Evolutionary conservation across 2,888 invertebrate genomes (phyloP).

Genomic region (Melanchra persicariae): DNA sequence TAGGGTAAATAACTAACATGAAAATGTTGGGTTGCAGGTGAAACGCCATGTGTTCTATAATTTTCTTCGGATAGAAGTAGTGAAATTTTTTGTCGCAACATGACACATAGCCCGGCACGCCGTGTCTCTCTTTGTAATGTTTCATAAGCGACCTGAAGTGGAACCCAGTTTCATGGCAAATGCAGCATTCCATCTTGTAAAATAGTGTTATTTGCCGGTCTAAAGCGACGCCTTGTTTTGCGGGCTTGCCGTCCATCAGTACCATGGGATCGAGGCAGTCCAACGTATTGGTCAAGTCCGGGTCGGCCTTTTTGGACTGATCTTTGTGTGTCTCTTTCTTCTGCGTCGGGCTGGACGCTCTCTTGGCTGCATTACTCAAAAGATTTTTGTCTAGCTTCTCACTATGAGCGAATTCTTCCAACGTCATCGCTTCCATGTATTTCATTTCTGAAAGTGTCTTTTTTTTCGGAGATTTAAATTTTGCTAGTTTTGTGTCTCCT

Average conservation of each 20-base stretch:
- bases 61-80: slow-evolving; percentile 88
- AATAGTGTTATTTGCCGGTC: slow-evolving; percentile 87
- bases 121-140: slow-evolving; percentile 88
- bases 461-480: slow-evolving; percentile 73
- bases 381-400: slow-evolving; percentile 83
- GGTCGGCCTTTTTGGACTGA: slow-evolving; percentile 63
- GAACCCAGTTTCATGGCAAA: slow-evolving; percentile 86
- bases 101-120: slow-evolving; percentile 87
- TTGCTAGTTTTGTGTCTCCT: slow-evolving; percentile 77
- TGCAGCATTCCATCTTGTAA: slow-evolving; percentile 89
- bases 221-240: slow-evolving; percentile 83
- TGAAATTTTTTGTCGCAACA: slow-evolving; percentile 89
- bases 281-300: slow-evolving; percentile 57
- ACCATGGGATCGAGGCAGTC: slow-evolving; percentile 82
- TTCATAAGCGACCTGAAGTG: slow-evolving; percentile 87
- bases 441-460: slow-evolving; percentile 81
- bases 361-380: slow-evolving; percentile 69
- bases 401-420: slow-evolving; percentile 84
- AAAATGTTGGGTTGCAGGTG: slow-evolving; percentile 87
- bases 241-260: slow-evolving; percentile 84
- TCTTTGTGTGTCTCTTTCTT: slow-evolving; percentile 66
- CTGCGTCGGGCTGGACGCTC: slow-evolving; percentile 36
- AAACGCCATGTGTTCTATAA: slow-evolving; percentile 88
- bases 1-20: slow-evolving; percentile 77
- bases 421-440: slow-evolving; percentile 84